Percentiles rank a stretch among this genome's conserved stretches.
These are phyloP conservation scores for Melanotaenia maccullochi DNA, from an alignment of 2,797 vertebrate genomes.

Conservation along the genomic window DNA sequence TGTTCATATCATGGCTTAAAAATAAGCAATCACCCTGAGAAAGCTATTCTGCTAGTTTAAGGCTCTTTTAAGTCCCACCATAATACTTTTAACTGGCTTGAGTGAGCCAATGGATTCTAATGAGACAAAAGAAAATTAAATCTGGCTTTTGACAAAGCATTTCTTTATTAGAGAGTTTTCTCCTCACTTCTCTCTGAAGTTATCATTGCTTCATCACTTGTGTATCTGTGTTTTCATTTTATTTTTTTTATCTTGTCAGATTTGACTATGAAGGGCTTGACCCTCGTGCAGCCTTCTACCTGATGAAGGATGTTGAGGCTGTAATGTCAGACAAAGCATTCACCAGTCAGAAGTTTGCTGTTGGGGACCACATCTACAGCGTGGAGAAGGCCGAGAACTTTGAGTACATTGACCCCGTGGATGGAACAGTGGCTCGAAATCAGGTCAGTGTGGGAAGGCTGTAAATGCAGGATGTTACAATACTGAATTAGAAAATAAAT, in stretches of 20 bases:
- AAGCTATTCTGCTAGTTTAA: conserved; percentile 6
- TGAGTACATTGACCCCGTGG: conserved; percentile 97
- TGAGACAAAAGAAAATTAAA: background rate
- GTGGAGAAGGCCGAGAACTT: conserved; percentile 96
- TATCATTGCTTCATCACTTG: background rate
- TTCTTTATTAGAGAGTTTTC: background rate
- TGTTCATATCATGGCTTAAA: conserved; percentile 27
- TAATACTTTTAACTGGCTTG: background rate
- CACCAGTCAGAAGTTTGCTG: conserved; percentile 94
- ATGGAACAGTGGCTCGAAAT: conserved; percentile 94
- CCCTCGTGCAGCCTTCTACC: conserved; percentile 90
- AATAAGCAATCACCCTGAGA: conserved; percentile 1
- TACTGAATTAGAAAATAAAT: background rate
- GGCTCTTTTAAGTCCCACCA: background rate
- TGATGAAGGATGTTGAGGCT: conserved; percentile 95
- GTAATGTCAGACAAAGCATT: conserved; percentile 94
- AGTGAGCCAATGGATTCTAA: background rate
- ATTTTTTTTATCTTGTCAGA: conserved; percentile 68
- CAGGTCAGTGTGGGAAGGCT: conserved; percentile 85
- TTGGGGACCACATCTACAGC: conserved; percentile 91
- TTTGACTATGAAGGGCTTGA: conserved; percentile 98
- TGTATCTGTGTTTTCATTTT: background rate
- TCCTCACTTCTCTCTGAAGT: background rate
- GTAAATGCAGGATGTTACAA: conserved; percentile 1
- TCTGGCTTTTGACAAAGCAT: background rate